Evolutionary conservation across 1,140 invertebrate species (phyloP), one percentile per base, ranked within the genome.

Genomic region (Paralvinella palmiformis): DNA sequence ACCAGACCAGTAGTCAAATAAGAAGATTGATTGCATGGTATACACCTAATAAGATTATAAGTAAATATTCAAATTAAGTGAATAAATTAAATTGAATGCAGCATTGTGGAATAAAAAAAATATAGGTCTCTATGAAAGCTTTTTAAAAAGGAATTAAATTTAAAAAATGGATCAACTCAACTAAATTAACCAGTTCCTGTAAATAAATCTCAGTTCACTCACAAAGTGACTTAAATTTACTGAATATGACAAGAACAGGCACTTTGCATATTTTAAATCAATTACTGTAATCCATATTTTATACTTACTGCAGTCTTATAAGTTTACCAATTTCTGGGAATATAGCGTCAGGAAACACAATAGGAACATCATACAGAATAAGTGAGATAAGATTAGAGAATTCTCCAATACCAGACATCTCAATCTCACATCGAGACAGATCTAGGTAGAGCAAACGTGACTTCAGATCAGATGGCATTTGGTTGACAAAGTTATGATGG

Each of bases 361-460:
- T 56, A 50, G 72, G 68, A 31, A 91, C 88, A 84, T 90, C 88
- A 71, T 90, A 89, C 22, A 94, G 80, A 67, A 88, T 85, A 20
- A 94, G 78, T 0, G 87, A 89, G 29, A 83, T 81, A 56, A 95
- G 81, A 73, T 62, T 69, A 6, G 48, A 29, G 15, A 65, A 50
- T 31, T 59, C 50, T n/a, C 27, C n/a, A 15, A 72, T 33, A 52
- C 60, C 65, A 32, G 62, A 59, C 64, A 65, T 24, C 5, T 64
- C 45, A 17, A 67, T 63, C 0, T 63, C 44, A 72, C 88, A 91
- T 65, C 87, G 86, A 0, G 90, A 91, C 48, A 95, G 78, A 76
- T 94, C 91, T 44, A 95, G 79, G 73, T 91, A 85, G 27, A 85
- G 87, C 15, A 94, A 77, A 13, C 17, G 27, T 57, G 10, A n/a